phyloP scores from a whole-genome alignment of 2,113 vertebrate species.

The Chlorocebus sabaeus region DNA sequence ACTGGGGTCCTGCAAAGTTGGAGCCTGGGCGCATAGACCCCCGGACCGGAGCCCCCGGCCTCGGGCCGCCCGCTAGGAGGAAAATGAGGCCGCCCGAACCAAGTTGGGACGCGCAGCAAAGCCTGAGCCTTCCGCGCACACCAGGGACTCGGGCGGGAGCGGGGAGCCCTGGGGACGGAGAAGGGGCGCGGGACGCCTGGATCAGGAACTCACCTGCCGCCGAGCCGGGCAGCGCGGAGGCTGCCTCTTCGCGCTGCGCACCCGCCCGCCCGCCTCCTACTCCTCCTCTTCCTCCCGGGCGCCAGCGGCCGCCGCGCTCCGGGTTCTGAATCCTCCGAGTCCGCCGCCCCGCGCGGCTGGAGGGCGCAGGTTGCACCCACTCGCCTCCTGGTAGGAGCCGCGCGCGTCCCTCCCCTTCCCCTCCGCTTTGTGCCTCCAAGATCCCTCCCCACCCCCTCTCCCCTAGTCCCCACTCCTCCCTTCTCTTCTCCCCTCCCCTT shows the following conservation, averaged over 20 bases:
- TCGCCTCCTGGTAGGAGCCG: slow-evolving; percentile 45
- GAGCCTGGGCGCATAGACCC: not conserved
- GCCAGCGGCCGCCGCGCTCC: slow-evolving; percentile 12
- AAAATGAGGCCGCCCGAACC: not conserved
- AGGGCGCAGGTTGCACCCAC: slow-evolving; percentile 32
- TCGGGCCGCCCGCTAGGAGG: not conserved
- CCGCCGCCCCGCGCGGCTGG: slow-evolving; percentile 42
- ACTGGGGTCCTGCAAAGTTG: slow-evolving; percentile 49
- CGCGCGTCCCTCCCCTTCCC: not conserved
- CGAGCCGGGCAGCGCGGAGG: not conserved
- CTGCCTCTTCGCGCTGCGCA: not conserved
- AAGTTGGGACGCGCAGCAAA: slow-evolving; percentile 32
- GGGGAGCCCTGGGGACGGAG: not conserved
- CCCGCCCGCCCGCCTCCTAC: not conserved
- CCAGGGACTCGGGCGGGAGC: not conserved
- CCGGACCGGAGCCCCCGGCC: not conserved
- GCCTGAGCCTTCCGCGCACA: not conserved
- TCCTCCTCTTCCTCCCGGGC: not conserved
- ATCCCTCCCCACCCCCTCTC: slow-evolving; percentile 55
- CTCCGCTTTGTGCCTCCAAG: slow-evolving; percentile 33
- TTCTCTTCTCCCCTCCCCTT: not conserved
- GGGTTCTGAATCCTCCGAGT: not conserved
- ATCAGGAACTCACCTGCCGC: slow-evolving; percentile 66
- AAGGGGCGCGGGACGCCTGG: not conserved
- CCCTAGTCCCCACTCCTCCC: not conserved